phyloP scores from a whole-genome alignment of 2,797 vertebrate species.

The Ispidina picta region DNA sequence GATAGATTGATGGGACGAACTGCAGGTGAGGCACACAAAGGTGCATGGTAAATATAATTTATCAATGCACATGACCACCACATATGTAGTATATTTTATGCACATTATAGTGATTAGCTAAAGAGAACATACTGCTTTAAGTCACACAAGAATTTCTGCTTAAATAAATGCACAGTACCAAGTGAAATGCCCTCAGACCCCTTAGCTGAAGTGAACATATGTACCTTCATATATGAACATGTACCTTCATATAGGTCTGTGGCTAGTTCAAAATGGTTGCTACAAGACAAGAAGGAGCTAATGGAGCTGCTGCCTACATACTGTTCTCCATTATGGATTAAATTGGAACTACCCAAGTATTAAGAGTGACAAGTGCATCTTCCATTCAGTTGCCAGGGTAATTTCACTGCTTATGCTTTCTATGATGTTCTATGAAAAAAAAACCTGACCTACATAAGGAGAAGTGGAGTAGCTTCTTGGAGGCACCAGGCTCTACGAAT shows the following conservation, averaged over 20 bases:
- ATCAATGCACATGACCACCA: not conserved
- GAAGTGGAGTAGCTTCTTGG: not conserved
- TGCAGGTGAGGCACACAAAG: not conserved
- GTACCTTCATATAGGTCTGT: not conserved
- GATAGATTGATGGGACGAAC: not conserved
- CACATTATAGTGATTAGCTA: not conserved
- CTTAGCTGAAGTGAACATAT: not conserved
- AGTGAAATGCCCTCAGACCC: not conserved
- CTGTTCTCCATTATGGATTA: not conserved
- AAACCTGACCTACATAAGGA: not conserved
- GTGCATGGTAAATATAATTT: not conserved
- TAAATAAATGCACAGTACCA: not conserved
- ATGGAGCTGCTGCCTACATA: accelerated
- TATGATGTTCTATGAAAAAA: not conserved
- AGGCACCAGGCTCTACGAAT: not conserved
- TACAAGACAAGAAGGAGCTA: not conserved
- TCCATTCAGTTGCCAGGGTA: not conserved
- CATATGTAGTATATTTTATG: not conserved
- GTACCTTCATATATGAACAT: too few species aligned
- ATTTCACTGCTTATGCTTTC: not conserved
- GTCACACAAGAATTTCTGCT: not conserved
- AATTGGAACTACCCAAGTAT: not conserved
- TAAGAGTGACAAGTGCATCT: not conserved
- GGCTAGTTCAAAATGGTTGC: not conserved
- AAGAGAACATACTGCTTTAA: not conserved